Evolutionary conservation across 2,797 vertebrate genomes (phyloP), one percentile per base, ranked within the genome.

Genomic region (Dendrocincla fuliginosa): DNA sequence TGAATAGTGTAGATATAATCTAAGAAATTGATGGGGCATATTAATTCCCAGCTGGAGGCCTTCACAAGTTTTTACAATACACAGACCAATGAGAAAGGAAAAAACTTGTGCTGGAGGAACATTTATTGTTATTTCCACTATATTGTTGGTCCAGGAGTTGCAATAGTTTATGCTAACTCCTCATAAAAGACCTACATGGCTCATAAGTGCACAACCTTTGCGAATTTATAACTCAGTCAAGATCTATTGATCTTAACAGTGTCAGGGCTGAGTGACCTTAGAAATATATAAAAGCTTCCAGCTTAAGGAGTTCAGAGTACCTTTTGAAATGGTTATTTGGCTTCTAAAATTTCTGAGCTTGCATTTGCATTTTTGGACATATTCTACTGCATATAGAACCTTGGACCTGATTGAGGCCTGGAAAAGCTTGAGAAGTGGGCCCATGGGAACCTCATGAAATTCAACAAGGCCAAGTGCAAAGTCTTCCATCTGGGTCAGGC

Each of bases 211-310:
- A 77, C 5, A 88, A 15, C n/a, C 9, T 83, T 46, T n/a, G 42
- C 59, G 68, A 80, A 90, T 83, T 91, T 83, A 57, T 64, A 83
- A 69, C 24, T 84, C 61, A 50, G 78, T 73, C 50, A 79, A 79
- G 67, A 87, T 71, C 49, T 93, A 20, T 52, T 84, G 86, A 82
- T 82, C 63, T 79, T 87, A 56, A 64, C 25, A 75, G 5, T 85
- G 60, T 76, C 55, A 85, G 71, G 14, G 37, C 22, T 80, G n/a
- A 5, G 5, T 79, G 55, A 57, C 33, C 64, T 74, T 68, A 68
- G 61, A 75, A 81, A 78, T 41, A 41, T n/a, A 33, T 52, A 44
- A 86, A 46, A 59, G 7, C 28, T 77, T 67, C 44, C 17, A 80
- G 28, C 10, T 70, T 80, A 27, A 9, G 20, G n/a, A 84, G 2